phyloP scores from a whole-genome alignment of 2,888 invertebrate genomes.

The Saturnia pavonia region DNA sequence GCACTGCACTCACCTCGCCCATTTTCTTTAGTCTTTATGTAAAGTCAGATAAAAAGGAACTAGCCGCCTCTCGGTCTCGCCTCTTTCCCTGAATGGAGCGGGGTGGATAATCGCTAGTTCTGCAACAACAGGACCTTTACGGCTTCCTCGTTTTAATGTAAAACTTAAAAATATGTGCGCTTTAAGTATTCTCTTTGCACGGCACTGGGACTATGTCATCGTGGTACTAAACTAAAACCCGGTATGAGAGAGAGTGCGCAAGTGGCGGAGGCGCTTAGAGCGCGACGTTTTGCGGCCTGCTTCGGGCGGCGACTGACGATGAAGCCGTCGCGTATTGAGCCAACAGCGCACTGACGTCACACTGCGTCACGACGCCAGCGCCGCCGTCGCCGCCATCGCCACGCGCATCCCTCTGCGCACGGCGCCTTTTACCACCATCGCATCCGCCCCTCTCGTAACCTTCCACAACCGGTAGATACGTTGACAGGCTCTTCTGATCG shows the following conservation, averaged over 20 bases:
- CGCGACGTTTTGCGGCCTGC: slow-evolving; percentile 77
- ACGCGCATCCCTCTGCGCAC: slow-evolving; percentile 74
- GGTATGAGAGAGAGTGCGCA: slow-evolving; percentile 73
- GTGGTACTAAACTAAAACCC: slow-evolving; percentile 79
- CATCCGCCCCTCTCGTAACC: slow-evolving; percentile 72
- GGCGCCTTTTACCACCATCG: slow-evolving; percentile 59
- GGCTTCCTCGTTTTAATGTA: slow-evolving; percentile 74
- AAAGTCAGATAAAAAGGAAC: slow-evolving; percentile 77
- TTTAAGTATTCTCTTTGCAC: slow-evolving; percentile 74
- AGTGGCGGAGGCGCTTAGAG: slow-evolving; percentile 70
- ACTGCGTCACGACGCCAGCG: slow-evolving; percentile 84
- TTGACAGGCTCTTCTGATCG: slow-evolving; percentile 66
- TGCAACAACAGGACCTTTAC: slow-evolving; percentile 79
- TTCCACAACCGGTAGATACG: slow-evolving; percentile 66
- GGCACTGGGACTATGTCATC: slow-evolving; percentile 80
- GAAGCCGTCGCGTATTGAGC: slow-evolving; percentile 84
- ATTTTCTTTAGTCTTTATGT: slow-evolving; percentile 79
- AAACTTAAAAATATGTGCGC: slow-evolving; percentile 79
- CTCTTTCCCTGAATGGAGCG: slow-evolving; percentile 74
- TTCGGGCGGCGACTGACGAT: slow-evolving; percentile 82
- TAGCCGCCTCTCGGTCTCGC: slow-evolving; percentile 77
- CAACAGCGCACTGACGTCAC: slow-evolving; percentile 87
- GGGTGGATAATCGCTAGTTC: slow-evolving; percentile 78
- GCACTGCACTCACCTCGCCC: slow-evolving; percentile 81
- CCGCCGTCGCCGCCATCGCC: slow-evolving; percentile 62